Conservation (phyloP, 1,140 invertebrate species). For the Polypedilum pembai region DNA sequence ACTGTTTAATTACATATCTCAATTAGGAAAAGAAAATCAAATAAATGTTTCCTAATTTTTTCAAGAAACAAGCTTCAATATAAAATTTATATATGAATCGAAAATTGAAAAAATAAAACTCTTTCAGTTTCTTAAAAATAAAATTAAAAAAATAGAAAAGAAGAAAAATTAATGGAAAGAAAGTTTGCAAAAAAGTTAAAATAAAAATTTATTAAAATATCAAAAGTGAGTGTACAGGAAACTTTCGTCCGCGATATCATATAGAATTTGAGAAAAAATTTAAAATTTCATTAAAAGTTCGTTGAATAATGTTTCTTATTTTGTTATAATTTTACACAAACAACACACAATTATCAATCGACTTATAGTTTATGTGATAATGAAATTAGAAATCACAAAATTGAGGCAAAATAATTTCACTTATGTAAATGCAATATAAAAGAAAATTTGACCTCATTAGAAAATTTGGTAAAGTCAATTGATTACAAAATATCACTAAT, state of each 20-base stretch:
- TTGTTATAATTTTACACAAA: not conserved
- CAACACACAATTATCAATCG: slow-evolving; percentile 8
- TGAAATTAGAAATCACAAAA: not conserved
- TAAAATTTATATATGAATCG: not conserved
- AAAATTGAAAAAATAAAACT: not conserved
- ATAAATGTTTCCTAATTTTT: no score
- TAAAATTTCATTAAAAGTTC: not conserved
- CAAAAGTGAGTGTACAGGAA: slow-evolving; percentile 1
- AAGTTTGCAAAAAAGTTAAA: not conserved
- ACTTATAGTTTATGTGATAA: not conserved
- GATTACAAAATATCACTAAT: not conserved
- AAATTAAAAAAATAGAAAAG: not conserved
- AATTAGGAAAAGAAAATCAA: no score
- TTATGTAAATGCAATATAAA: no score
- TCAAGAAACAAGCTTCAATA: not conserved
- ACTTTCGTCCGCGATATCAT: not conserved
- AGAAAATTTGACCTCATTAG: not conserved
- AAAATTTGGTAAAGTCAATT: not conserved
- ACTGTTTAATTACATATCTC: no score
- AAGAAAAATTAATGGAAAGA: not conserved
- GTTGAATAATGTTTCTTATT: not conserved
- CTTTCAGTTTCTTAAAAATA: not conserved
- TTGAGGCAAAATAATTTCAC: not conserved
- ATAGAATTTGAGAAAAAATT: not conserved
- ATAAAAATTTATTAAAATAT: not conserved